Evolutionary conservation across 1,140 invertebrate genomes (phyloP), one percentile per base, ranked within the genome.

Genomic region (Hydropsyche tenuis): DNA sequence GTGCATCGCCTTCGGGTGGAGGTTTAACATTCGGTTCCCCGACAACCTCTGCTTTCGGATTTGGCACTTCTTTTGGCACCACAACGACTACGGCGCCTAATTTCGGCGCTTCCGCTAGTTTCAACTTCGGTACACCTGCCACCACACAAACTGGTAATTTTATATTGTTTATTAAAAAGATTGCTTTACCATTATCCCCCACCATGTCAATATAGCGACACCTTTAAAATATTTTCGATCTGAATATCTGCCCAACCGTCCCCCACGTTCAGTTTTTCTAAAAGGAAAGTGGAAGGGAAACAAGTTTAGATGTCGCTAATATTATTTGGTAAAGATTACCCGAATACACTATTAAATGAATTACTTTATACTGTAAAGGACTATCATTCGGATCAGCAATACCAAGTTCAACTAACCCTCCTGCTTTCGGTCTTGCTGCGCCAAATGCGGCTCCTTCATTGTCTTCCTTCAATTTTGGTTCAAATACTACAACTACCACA

Each of bases 91-190:
- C 74, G 72, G 42, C 78, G 1, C 48, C 48, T 20, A 77, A 70
- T 5, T 75, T 75, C 16, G 66, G 75, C 2, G 79, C 80, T 23
- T 72, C 78, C n/a, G 46, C 14, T 46, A 16, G 43, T 12, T 75
- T 79, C 4, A 70, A 71, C 14, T 80, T 79, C 75, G 79, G 78
- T 64, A 70, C 78, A 1, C 72, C 73, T 2, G 37, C 79, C 4
- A 78, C 51, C 16, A 16, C 45, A 6, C 45, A 48, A 48, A 4
- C 45, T 4, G 16, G 16, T n/a, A 48, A 6, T 14, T n/a, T n/a
- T n/a, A n/a, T n/a, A n/a, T n/a, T n/a, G n/a, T n/a, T n/a, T n/a
- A n/a, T n/a, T n/a, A n/a, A n/a, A n/a, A n/a, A n/a, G n/a, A n/a
- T n/a, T n/a, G n/a, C n/a, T n/a, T n/a, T n/a, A n/a, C n/a, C n/a